phyloP scores from a whole-genome alignment of 2,113 vertebrate species.

The Syrmaticus mikado region DNA sequence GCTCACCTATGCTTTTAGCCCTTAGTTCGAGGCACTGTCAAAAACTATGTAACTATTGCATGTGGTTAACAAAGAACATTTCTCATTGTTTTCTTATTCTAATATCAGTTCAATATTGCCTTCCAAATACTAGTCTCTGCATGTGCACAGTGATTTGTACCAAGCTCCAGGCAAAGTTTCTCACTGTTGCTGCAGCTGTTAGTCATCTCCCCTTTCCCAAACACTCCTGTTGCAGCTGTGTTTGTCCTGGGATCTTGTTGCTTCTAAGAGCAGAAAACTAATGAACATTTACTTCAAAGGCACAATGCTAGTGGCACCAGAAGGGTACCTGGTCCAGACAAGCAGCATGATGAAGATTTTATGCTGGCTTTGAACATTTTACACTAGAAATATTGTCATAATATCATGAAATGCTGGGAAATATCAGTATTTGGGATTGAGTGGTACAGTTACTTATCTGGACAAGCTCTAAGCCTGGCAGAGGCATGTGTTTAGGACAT shows the following conservation, averaged over 20 bases:
- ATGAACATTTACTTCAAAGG: not conserved
- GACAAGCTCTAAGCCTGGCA: not conserved
- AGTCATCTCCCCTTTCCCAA: not conserved
- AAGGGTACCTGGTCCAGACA: not conserved
- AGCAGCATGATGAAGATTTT: not conserved
- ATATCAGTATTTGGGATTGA: not conserved
- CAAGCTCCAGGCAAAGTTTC: not conserved
- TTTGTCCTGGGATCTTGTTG: not conserved
- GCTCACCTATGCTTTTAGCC: not conserved
- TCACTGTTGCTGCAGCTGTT: rapidly evolving
- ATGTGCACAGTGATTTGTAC: not conserved
- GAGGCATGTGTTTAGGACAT: not conserved
- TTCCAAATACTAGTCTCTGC: not conserved
- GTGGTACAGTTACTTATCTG: not conserved
- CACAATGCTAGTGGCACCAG: not conserved
- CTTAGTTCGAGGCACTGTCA: not conserved
- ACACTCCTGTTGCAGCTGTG: not conserved
- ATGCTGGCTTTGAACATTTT: not conserved
- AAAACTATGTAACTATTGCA: not conserved
- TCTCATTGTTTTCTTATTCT: not conserved
- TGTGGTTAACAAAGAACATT: not conserved
- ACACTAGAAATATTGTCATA: not conserved
- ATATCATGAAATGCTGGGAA: not conserved
- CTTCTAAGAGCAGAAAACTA: not conserved
- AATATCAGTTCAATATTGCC: not conserved